Evolutionary conservation across 2,888 invertebrate species (phyloP), one percentile per base, ranked within the genome.

Genomic region (Ypsolopha sequella): DNA sequence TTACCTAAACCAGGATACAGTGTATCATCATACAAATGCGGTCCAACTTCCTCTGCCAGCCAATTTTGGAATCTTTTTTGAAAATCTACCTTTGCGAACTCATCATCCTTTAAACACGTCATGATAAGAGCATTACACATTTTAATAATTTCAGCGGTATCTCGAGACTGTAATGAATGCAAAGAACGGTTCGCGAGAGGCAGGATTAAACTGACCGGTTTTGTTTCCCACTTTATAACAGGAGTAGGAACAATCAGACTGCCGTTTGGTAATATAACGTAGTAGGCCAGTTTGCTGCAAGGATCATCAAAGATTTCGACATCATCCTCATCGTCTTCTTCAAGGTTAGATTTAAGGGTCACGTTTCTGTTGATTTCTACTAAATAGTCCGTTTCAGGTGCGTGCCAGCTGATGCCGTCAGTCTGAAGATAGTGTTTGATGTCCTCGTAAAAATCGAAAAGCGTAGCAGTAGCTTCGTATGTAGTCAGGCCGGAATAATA

Each of bases 401-500:
- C 63, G 0, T 74, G 72, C 92, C 92, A 92, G 0, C 87, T 87
- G 13, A 68, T 68, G 0, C 91, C 92, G 56, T 90, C 86, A 0
- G 90, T 91, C 11, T 80, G 70, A 55, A 92, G 64, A 58, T 85
- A 89, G 51, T 66, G 71, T 62, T 89, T 91, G 7, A 91, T 63
- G 56, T 90, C 88, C 2, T 89, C 81, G 59, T 88, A 89, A 7
- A 91, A 77, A 44, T 87, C 73, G 54, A 86, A 86, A 1, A 91
- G 64, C 60, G 85, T 88, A n/a, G 81, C 63, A 24, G 89, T 87
- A 47, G 88, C 88, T 0, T 77, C 68, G 63, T 87, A 88, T 41
- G 88, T 80, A 1, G 91, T 73, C 9, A 84, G 80, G 0, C 92
- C 92, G 6, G 89, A 88, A 57, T 92, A 92, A 69, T 86, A 92